A percentile compares a stretch with the other conserved stretches of the same genome.
phyloP scores from a whole-genome alignment of 2,113 vertebrate genomes.

The Nymphicus hollandicus region DNA sequence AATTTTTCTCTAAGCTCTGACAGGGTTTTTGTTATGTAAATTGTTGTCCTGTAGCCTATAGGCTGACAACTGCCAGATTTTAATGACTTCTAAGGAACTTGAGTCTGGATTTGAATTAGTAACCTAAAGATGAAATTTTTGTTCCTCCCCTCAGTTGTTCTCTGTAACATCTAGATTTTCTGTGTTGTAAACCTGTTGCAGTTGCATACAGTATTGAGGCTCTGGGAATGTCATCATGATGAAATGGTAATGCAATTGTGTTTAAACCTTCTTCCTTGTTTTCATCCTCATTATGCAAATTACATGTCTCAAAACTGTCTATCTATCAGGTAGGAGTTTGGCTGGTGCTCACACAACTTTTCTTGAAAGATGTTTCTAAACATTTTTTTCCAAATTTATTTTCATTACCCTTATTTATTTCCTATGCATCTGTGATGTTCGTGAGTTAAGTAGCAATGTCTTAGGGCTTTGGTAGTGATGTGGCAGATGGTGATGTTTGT shows the following conservation, averaged over 20 bases:
- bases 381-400: background rate
- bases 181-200: background rate
- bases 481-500: background rate
- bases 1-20: background rate
- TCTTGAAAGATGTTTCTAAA: conserved; percentile 20
- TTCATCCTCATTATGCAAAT: conserved; percentile 21
- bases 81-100: background rate
- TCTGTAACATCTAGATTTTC: background rate
- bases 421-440: background rate
- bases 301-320: background rate
- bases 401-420: conserved; percentile 22
- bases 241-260: conserved; percentile 11
- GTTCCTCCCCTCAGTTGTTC: background rate
- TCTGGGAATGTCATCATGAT: background rate
- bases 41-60: background rate
- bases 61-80: background rate
- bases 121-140: background rate
- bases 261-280: conserved; percentile 25
- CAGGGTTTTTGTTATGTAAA: background rate
- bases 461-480: background rate
- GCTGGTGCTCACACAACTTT: conserved; percentile 13
- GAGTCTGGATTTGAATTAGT: background rate
- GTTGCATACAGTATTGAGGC: background rate
- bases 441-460: background rate
- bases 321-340: conserved; percentile 29